phyloP scores from a whole-genome alignment of 2,797 vertebrate genomes.

The Clangula hyemalis region DNA sequence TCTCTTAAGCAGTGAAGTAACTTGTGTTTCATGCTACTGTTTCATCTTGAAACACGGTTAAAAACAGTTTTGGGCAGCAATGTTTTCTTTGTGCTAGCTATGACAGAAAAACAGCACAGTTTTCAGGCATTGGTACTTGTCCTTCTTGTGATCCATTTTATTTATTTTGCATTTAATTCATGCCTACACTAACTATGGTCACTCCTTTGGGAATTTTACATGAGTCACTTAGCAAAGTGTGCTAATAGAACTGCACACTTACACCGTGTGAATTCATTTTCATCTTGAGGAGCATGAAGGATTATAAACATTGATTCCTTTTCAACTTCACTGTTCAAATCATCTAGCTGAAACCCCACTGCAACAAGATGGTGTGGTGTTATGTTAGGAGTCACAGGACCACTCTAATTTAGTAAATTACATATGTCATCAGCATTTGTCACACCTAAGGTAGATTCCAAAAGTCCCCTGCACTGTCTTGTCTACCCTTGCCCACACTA shows the following conservation, averaged over 20 bases:
- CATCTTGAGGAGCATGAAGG: not conserved
- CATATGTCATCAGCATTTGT: not conserved
- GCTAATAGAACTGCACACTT: not conserved
- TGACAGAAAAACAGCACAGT: not conserved
- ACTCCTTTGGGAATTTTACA: not conserved
- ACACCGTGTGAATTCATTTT: not conserved
- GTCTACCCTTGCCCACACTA: not conserved
- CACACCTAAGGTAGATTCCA: not conserved
- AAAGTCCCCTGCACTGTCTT: not conserved
- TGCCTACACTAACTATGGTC: not conserved
- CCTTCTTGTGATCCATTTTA: not conserved
- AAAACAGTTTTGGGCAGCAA: not conserved
- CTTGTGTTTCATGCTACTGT: not conserved
- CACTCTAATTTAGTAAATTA: not conserved
- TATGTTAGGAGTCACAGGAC: not conserved
- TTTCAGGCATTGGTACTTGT: not conserved
- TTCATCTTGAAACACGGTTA: not conserved
- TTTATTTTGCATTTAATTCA: constrained; percentile 15
- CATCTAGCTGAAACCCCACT: not conserved
- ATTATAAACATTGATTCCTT: not conserved
- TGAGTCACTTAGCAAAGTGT: not conserved
- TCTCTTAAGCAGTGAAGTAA: not conserved
- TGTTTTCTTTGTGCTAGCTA: not conserved
- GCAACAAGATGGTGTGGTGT: not conserved
- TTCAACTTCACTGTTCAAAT: not conserved